Evolutionary conservation across 2,888 invertebrate genomes (phyloP).

Genomic region (Actias luna): DNA sequence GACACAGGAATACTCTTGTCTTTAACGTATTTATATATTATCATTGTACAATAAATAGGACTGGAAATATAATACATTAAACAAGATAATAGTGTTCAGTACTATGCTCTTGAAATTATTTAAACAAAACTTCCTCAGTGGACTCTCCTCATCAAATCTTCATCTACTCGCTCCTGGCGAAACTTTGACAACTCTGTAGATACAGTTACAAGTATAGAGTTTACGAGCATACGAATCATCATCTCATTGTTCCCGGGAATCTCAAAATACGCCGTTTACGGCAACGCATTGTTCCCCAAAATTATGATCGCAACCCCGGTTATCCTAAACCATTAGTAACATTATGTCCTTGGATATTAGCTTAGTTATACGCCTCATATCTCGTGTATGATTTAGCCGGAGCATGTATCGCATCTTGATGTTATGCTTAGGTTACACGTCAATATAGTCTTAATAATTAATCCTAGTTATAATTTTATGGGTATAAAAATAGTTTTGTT

Average conservation of each 20-base stretch:
- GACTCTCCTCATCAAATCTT: conserved; percentile 50
- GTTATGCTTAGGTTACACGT: neutral
- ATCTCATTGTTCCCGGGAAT: conserved; percentile 67
- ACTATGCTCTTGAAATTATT: neutral
- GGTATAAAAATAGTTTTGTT: too few species aligned
- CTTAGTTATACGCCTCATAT: conserved; percentile 46
- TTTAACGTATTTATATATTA: too few species aligned
- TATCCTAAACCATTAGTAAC: conserved; percentile 67
- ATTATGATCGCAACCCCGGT: conserved; percentile 70
- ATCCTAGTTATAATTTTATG: neutral
- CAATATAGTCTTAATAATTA: neutral
- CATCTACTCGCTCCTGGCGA: conserved; percentile 43
- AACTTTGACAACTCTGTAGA: conserved; percentile 56
- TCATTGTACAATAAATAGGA: neutral
- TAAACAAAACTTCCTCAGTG: neutral
- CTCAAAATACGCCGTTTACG: conserved; percentile 63
- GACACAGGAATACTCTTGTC: too few species aligned
- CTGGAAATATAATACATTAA: neutral
- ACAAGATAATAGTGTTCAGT: neutral
- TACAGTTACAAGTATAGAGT: conserved; percentile 50
- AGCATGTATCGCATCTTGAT: neutral
- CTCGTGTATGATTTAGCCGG: conserved; percentile 38
- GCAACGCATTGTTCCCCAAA: conserved; percentile 64
- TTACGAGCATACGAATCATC: conserved; percentile 70
- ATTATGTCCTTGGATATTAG: conserved; percentile 63